Evolutionary conservation across 1,140 invertebrate species (phyloP).

Genomic region (Octopus sinensis): DNA sequence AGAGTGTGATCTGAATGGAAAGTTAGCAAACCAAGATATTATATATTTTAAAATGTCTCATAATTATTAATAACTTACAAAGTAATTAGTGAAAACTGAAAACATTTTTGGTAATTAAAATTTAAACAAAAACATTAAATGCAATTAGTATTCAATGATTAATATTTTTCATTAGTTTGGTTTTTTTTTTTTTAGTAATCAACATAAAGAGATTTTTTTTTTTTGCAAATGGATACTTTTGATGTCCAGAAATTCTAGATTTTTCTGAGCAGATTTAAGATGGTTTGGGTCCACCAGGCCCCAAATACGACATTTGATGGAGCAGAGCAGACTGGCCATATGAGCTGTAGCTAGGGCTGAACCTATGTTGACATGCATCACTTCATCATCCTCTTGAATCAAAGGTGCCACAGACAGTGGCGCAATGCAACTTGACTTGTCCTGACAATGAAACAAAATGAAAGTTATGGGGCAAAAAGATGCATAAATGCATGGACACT

Average conservation of each 20-base stretch:
- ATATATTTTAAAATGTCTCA: too few species aligned
- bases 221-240: constrained; percentile 44
- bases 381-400: constrained; percentile 41
- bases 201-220: not conserved
- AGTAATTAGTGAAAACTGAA: too few species aligned
- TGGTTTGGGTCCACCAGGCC: constrained; percentile 25
- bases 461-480: too few species aligned
- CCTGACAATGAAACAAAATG: too few species aligned
- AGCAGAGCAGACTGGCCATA: constrained; percentile 40
- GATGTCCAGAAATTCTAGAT: constrained; percentile 39
- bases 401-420: constrained; percentile 42
- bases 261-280: constrained; percentile 22
- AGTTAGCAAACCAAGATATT: too few species aligned
- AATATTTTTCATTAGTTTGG: too few species aligned
- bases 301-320: constrained; percentile 28
- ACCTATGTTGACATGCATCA: constrained; percentile 45
- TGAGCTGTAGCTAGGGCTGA: constrained; percentile 44
- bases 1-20: too few species aligned
- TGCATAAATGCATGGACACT: not conserved
- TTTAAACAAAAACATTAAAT: too few species aligned
- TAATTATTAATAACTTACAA: too few species aligned
- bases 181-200: not conserved
- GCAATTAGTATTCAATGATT: too few species aligned
- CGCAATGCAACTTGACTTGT: constrained; percentile 48
- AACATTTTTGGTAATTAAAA: too few species aligned